These are phyloP conservation scores for Archocentrus centrarchus DNA, from an alignment of 2,113 vertebrate species.

Conservation along the genomic window DNA sequence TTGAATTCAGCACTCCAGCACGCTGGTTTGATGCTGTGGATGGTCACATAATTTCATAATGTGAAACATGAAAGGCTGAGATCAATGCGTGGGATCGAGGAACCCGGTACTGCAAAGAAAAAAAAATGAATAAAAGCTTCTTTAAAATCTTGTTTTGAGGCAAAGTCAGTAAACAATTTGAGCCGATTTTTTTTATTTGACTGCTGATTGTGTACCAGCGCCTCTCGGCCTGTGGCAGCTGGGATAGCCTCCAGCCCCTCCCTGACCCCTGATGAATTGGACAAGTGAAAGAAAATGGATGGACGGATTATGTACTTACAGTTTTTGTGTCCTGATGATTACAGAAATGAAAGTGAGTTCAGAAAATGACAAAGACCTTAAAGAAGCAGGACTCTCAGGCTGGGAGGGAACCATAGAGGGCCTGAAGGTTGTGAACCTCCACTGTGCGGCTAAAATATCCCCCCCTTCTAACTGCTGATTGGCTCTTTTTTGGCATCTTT, in stretches of 20 bases:
- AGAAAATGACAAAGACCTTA: not conserved
- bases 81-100: rapidly evolving
- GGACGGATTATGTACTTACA: too few relatives aligned
- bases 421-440: not conserved
- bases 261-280: too few relatives aligned
- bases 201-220: too few relatives aligned
- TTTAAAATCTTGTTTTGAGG: not conserved
- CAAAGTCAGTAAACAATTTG: too few relatives aligned
- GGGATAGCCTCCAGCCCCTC: too few relatives aligned
- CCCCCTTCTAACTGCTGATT: rapidly evolving
- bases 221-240: too few relatives aligned
- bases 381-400: not conserved
- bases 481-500: not conserved
- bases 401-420: too few relatives aligned
- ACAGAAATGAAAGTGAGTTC: not conserved
- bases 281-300: too few relatives aligned
- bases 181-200: too few relatives aligned
- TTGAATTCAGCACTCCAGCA: not conserved
- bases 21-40: not conserved
- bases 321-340: too few relatives aligned
- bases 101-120: not conserved
- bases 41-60: not conserved
- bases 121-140: not conserved
- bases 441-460: not conserved
- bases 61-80: not conserved